Conservation (phyloP, 2,888 invertebrate genomes). For the Hemicrepidius hirtus region DNA sequence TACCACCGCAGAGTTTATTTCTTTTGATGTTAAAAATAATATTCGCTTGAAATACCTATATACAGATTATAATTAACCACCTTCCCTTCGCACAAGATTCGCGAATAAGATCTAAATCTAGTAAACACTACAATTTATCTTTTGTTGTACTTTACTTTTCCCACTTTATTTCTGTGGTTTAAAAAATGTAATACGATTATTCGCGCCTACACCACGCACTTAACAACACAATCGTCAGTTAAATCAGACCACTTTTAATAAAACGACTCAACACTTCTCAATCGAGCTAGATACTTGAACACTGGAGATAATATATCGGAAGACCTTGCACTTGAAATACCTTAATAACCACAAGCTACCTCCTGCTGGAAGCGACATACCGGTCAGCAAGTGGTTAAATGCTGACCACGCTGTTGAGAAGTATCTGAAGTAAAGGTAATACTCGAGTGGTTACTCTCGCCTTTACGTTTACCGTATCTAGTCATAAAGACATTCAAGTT, state of each 20-base stretch:
- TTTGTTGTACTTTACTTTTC: no score
- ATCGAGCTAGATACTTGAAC: slow-evolving; percentile 17
- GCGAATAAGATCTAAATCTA: no score
- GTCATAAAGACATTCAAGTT: not conserved
- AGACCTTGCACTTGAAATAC: slow-evolving; percentile 47
- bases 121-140: no score
- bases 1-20: no score
- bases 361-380: slow-evolving; percentile 29
- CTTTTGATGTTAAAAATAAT: no score
- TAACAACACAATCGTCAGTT: not conserved
- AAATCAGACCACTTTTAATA: not conserved
- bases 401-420: slow-evolving; percentile 35
- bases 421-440: slow-evolving; percentile 6
- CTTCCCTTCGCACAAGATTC: no score
- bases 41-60: no score
- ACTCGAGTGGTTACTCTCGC: slow-evolving; percentile 4
- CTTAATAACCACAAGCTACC: slow-evolving; percentile 42
- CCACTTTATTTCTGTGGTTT: no score
- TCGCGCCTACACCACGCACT: not conserved
- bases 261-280: slow-evolving; percentile 24
- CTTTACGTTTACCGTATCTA: slow-evolving; percentile 13
- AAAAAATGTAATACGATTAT: not conserved
- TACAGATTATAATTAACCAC: no score
- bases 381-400: slow-evolving; percentile 38
- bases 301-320: slow-evolving; percentile 26